Evolutionary conservation across 2,888 invertebrate genomes (phyloP), one percentile per base, ranked within the genome.

Genomic region (Eupsilia transversa): DNA sequence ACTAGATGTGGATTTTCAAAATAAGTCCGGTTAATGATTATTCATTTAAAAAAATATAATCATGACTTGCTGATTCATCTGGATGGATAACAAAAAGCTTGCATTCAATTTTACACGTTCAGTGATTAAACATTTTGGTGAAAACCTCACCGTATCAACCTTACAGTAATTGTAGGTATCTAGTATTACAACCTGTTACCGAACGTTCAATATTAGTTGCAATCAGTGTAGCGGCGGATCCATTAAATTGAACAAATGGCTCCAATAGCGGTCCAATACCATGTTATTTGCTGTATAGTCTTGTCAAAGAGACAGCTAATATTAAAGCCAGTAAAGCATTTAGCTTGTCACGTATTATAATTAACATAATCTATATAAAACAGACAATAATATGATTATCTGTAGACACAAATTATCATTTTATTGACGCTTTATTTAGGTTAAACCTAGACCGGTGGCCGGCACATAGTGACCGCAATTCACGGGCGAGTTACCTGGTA

Each of bases 191-290:
- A 65, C 35, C 60, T 70, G 65, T 54, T 63, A 52, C 79, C 57
- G 27, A 83, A 63, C 71, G 46, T 71, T 33, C 52, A 57, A 65
- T 59, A 63, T 70, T 61, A 77, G 70, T 63, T 71, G 54, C 83
- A 80, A 80, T 80, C 80, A 80, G 72, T 66, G 57, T 79, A 57
- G 71, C 79, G 41, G 46, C 14, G 57, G 72, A 67, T 67, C 83
- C 79, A 83, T 83, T 80, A 83, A 79, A 79, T 57, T 79, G 63
- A 66, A 80, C 60, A 70, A 83, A 80, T 83, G 71, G 52, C n/a
- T 59, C 66, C 79, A 83, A 83, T 83, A 83, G 38, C 17, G 33
- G 63, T 14, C 35, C 66, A 52, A 76, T 67, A 67, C 79, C 64
- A 67, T 54, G 61, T 49, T 67, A 54, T 83, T 78, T 70, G 60